These are phyloP conservation scores for Drosophila ficusphila DNA, from an alignment of 1,140 invertebrate species.

Conservation along the genomic window DNA sequence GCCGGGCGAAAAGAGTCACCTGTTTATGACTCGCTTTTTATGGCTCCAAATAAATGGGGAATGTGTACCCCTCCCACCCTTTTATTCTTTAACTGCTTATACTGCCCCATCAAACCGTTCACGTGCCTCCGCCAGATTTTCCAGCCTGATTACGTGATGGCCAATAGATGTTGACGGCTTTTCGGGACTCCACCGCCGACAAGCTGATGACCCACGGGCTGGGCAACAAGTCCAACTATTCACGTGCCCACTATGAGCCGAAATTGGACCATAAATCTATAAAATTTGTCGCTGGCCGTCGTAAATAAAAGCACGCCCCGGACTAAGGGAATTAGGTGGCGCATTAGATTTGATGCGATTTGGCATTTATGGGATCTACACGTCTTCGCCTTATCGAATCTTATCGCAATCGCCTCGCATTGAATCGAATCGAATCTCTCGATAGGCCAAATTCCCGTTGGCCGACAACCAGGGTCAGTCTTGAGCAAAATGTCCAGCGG, in stretches of 20 bases:
- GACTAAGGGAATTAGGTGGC: slow-evolving; percentile 36
- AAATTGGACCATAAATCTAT: slow-evolving; percentile 54
- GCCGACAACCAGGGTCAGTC: slow-evolving; percentile 35
- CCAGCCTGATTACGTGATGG: slow-evolving; percentile 51
- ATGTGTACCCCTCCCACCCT: neutral
- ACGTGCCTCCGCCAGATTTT: slow-evolving; percentile 35
- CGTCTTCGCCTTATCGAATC: slow-evolving; percentile 30
- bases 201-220: slow-evolving; percentile 27
- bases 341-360: slow-evolving; percentile 54
- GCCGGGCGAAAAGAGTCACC: slow-evolving; percentile 26
- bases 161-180: slow-evolving; percentile 19
- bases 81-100: slow-evolving; percentile 7
- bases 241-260: slow-evolving; percentile 38
- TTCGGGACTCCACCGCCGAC: neutral
- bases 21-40: slow-evolving; percentile 41
- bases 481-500: slow-evolving; percentile 52
- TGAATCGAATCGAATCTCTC: slow-evolving; percentile 12
- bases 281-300: slow-evolving; percentile 51
- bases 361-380: slow-evolving; percentile 41
- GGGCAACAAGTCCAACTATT: slow-evolving; percentile 26
- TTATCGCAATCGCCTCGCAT: slow-evolving; percentile 55
- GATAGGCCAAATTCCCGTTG: slow-evolving; percentile 16
- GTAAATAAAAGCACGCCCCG: slow-evolving; percentile 59
- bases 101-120: slow-evolving; percentile 19
- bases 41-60: slow-evolving; percentile 36